These are phyloP conservation scores for Pseudonaja textilis DNA, from an alignment of 2,113 vertebrate species.

Conservation along the genomic window DNA sequence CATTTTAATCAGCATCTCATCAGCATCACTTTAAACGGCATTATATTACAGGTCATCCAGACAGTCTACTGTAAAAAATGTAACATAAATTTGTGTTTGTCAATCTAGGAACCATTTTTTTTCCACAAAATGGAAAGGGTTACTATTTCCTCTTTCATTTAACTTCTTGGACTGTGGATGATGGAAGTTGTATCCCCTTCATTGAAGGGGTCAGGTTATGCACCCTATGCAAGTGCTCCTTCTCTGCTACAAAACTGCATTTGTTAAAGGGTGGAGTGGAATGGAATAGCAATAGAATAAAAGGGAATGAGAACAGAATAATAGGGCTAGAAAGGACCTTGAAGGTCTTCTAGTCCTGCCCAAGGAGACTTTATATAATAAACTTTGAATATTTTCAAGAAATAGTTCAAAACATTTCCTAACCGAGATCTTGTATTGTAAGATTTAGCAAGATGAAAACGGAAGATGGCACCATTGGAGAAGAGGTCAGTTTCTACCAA, in stretches of 20 bases:
- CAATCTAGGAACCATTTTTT: neutral
- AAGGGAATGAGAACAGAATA: neutral
- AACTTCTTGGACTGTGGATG: neutral
- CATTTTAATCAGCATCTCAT: neutral
- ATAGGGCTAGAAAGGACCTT: neutral
- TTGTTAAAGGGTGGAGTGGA: neutral
- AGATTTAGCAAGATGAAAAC: neutral
- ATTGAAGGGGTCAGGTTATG: neutral
- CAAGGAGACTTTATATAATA: neutral
- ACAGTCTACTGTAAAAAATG: neutral
- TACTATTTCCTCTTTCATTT: neutral
- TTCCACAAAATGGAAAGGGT: neutral
- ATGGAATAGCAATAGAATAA: neutral
- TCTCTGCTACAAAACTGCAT: neutral
- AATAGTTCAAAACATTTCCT: neutral
- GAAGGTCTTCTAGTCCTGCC: neutral
- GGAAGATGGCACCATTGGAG: neutral
- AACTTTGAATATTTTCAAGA: neutral
- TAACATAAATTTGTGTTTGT: neutral
- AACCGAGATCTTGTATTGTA: neutral
- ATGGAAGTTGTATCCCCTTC: neutral
- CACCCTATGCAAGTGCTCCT: neutral
- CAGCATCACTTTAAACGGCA: neutral
- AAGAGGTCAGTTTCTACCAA: neutral
- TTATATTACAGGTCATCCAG: neutral